Base-by-base conservation (phyloP, 2,888 invertebrate genomes). In the Philonicus albiceps region DNA sequence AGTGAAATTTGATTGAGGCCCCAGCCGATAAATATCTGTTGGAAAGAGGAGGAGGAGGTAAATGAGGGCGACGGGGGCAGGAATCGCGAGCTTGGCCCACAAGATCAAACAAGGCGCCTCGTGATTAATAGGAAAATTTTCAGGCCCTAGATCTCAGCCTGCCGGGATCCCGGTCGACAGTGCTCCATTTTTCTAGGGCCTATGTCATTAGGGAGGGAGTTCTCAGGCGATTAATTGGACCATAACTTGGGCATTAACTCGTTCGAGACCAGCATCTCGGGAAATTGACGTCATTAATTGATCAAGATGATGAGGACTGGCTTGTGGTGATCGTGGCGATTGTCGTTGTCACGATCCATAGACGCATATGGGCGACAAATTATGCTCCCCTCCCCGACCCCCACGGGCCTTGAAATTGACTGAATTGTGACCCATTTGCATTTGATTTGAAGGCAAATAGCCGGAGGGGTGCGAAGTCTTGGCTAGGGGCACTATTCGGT, bases 161-260 rank as follows among this genome's bases (percentile, higher is more conserved):
- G 30, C 11, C 37, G 37, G 37, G 8, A 2, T 3, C 64, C 64
- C 30, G 30, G n/a, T 53, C 16, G 53, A 19, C 64, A 83, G n/a
- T 6, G 72, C 34, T 64, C 64, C 27, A 75, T 37, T 76, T n/a
- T 86, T 64, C 49, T 53, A 49, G 74, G 86, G 53, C 55, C 19
- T 34, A 40, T 64, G 16, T 76, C 55, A 76, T 76, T 86, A 86
- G 49, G 55, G 34, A 86, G 49, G 55, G 34, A 55, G 49, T 85
- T 85, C 86, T 86, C 86, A 76, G 53, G 74, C 64, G 40, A 86
- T 86, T 86, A 86, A 86, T 86, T 86, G 76, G 55, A 86, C 75
- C 76, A 86, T 75, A 86, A 86, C 37, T 86, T 86, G 34, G 55
- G 49, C 86, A 86, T 86, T 86, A 86, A 86, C 86, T 86, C 86